Conservation (phyloP, 64 coral and sea anemone genomes). For the Montipora sp. region DNA sequence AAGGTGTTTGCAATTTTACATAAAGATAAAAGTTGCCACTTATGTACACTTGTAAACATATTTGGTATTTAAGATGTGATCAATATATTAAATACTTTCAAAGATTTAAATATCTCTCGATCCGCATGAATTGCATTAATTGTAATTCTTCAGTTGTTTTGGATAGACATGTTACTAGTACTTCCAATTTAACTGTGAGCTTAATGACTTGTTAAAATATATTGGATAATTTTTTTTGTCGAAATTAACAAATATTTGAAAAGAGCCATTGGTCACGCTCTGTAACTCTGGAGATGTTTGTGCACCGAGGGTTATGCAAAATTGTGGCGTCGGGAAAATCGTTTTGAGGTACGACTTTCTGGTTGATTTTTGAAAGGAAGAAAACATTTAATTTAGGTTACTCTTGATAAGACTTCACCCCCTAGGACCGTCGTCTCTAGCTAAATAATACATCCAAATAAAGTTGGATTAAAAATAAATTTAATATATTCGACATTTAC, state of each 20-base stretch:
- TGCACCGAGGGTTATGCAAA: too few species aligned
- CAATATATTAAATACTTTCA: neutral
- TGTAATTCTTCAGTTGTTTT: neutral
- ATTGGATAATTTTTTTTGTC: neutral
- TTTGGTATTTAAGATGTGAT: neutral
- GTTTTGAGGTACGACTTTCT: too few species aligned
- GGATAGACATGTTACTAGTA: neutral
- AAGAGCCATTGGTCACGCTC: neutral
- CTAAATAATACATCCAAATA: too few species aligned
- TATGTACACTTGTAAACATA: neutral
- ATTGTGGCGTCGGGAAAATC: too few species aligned
- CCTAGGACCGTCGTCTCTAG: too few species aligned
- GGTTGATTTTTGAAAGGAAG: too few species aligned
- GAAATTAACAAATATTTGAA: constrained; percentile 15
- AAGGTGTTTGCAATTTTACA: neutral
- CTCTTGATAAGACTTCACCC: neutral
- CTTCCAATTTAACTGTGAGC: neutral
- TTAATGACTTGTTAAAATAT: constrained; percentile 1
- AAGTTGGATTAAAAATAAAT: neutral
- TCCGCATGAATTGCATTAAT: neutral
- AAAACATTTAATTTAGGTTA: neutral
- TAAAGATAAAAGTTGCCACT: neutral
- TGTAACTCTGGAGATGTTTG: neutral
- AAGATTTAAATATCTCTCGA: neutral
- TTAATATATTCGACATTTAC: neutral